Conservation (phyloP, 2,113 vertebrate species). For the Paramormyrops kingsleyae region DNA sequence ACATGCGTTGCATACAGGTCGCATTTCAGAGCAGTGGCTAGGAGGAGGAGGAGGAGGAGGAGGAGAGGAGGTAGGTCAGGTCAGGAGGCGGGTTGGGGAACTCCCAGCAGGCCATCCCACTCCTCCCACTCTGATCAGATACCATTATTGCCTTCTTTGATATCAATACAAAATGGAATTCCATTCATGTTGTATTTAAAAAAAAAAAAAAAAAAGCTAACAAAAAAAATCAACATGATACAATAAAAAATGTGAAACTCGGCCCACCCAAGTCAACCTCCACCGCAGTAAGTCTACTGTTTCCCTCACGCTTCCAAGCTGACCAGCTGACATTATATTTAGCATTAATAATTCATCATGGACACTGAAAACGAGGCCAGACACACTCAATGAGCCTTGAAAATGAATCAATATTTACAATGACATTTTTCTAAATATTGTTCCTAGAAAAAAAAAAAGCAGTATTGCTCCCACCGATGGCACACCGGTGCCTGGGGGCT, state of each 20-base stretch:
- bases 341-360: constrained; percentile 5
- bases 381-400: constrained; percentile 1
- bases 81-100: not conserved
- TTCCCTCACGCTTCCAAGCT: not conserved
- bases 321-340: not conserved
- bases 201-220: not conserved
- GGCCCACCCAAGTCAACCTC: not conserved
- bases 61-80: not conserved
- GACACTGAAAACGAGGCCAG: not conserved
- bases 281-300: not conserved
- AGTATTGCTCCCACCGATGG: not conserved
- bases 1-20: not conserved
- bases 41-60: no score
- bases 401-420: constrained; percentile 10
- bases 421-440: not conserved
- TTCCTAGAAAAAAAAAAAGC: not conserved
- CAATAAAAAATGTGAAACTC: not conserved
- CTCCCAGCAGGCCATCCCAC: not conserved
- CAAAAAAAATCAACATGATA: not conserved
- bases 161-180: not conserved
- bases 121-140: not conserved
- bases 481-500: not conserved
- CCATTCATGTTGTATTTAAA: not conserved
- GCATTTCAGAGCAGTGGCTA: not conserved
- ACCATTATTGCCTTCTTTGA: not conserved